These are phyloP conservation scores for Sympetrum striolatum DNA, from an alignment of 2,888 invertebrate genomes.

Conservation along the genomic window DNA sequence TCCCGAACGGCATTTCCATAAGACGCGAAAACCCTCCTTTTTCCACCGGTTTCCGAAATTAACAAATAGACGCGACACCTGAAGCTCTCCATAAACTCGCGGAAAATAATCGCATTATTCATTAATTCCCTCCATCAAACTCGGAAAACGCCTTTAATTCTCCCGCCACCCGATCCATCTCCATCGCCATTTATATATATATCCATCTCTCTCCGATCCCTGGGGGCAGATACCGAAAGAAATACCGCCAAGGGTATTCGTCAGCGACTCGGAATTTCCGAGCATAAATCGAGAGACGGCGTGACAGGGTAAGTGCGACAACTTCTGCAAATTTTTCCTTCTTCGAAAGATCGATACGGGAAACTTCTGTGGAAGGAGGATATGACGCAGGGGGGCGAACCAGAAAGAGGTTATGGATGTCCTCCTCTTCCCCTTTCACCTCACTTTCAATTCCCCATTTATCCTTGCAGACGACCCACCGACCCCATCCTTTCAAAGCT, in stretches of 20 bases:
- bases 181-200: not conserved
- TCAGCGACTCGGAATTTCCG: not conserved
- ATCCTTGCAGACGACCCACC: slow-evolving; percentile 5
- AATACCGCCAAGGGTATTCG: not conserved
- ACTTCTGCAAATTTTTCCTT: not conserved
- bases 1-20: too few species aligned
- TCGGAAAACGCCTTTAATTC: not conserved
- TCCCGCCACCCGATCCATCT: not conserved
- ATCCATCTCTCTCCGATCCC: not conserved
- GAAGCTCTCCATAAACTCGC: too few species aligned
- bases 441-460: slow-evolving; percentile 28
- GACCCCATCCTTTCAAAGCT: not conserved
- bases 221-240: not conserved
- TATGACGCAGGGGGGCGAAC: not conserved
- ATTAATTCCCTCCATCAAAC: not conserved
- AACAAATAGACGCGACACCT: too few species aligned
- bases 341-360: not conserved
- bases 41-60: too few species aligned
- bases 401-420: not conserved
- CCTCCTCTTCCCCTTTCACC: not conserved
- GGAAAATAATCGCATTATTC: too few species aligned
- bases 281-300: slow-evolving; percentile 11
- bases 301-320: slow-evolving; percentile 5
- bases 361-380: not conserved
- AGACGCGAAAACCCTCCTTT: too few species aligned